phyloP scores from a whole-genome alignment of 2,888 invertebrate genomes.

The Craniophora ligustri region DNA sequence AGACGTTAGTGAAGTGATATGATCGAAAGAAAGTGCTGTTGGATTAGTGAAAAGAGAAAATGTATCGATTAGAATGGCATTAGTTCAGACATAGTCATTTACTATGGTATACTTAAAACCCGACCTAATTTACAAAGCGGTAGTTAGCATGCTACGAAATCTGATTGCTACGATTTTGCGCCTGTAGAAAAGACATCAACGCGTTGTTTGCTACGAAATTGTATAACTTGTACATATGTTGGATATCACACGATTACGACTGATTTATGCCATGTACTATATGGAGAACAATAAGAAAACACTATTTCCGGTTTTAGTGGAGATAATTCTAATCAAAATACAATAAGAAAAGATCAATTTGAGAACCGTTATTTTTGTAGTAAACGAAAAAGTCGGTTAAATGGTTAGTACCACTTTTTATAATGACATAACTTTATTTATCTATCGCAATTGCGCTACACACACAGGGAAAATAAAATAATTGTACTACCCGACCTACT shows the following conservation, averaged over 20 bases:
- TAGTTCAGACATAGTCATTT: constrained; percentile 35
- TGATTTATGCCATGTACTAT: too few relatives aligned
- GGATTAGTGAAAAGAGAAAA: constrained; percentile 45
- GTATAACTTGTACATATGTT: neutral
- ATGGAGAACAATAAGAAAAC: constrained; percentile 26
- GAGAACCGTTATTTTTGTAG: constrained; percentile 43
- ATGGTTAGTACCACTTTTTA: constrained; percentile 48
- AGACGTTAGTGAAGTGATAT: constrained; percentile 47
- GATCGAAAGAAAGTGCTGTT: constrained; percentile 57
- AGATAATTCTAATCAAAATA: constrained; percentile 40
- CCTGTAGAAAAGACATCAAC: constrained; percentile 77
- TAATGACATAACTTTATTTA: constrained; percentile 55
- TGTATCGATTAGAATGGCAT: constrained; percentile 45
- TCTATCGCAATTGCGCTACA: constrained; percentile 31
- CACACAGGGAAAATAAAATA: constrained; percentile 48
- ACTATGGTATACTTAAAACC: too few relatives aligned
- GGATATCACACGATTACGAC: too few relatives aligned
- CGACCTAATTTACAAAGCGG: constrained; percentile 11
- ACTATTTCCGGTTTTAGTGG: constrained; percentile 20
- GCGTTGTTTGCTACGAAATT: constrained; percentile 49
- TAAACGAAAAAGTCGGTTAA: constrained; percentile 46
- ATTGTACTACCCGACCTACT: constrained; percentile 60
- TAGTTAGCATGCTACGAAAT: constrained; percentile 47
- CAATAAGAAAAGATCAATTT: constrained; percentile 46
- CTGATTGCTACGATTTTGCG: constrained; percentile 20